Evolutionary conservation across 2,888 invertebrate genomes (phyloP).

Genomic region (Eulithis testata): DNA sequence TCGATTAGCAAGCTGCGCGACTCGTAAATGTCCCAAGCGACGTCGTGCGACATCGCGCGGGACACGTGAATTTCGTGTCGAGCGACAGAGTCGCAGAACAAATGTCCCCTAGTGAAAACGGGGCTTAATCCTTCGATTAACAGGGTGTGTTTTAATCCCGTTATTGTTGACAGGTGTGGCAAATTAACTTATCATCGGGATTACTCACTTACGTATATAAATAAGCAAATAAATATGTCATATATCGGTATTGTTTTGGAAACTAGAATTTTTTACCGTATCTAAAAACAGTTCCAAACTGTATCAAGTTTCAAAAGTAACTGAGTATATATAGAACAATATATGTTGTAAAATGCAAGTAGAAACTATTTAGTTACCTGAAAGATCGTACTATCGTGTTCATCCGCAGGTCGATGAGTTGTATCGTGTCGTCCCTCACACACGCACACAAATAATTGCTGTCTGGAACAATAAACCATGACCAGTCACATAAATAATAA

Average conservation of each 20-base stretch:
- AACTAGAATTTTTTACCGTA: background rate
- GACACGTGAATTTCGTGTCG: too few relatives aligned
- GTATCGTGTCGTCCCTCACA: slow-evolving; percentile 97
- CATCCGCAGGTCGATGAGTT: slow-evolving; percentile 97
- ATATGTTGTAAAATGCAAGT: slow-evolving; percentile 12
- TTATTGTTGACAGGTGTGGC: slow-evolving; percentile 27
- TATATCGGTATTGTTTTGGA: background rate
- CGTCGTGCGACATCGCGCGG: too few relatives aligned
- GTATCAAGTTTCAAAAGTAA: slow-evolving; percentile 22
- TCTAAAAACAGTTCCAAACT: background rate
- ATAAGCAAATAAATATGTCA: slow-evolving; percentile 9
- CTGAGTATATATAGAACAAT: slow-evolving; percentile 20
- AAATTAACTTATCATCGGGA: slow-evolving; percentile 24
- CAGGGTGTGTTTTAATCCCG: slow-evolving; percentile 21
- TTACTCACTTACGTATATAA: slow-evolving; percentile 3
- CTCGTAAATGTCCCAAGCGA: too few relatives aligned
- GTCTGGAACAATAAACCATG: slow-evolving; percentile 86
- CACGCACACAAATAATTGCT: slow-evolving; percentile 95
- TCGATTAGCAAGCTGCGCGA: too few relatives aligned
- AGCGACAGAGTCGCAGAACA: too few relatives aligned
- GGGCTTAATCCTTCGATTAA: slow-evolving; percentile 14
- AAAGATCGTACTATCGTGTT: slow-evolving; percentile 96
- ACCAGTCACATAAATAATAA: slow-evolving; percentile 40
- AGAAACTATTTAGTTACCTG: slow-evolving; percentile 84
- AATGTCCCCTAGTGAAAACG: too few relatives aligned